Percentiles rank a stretch among this genome's conserved stretches.
Conservation (phyloP, 2,888 invertebrate species). For the Andrena fulva region DNA sequence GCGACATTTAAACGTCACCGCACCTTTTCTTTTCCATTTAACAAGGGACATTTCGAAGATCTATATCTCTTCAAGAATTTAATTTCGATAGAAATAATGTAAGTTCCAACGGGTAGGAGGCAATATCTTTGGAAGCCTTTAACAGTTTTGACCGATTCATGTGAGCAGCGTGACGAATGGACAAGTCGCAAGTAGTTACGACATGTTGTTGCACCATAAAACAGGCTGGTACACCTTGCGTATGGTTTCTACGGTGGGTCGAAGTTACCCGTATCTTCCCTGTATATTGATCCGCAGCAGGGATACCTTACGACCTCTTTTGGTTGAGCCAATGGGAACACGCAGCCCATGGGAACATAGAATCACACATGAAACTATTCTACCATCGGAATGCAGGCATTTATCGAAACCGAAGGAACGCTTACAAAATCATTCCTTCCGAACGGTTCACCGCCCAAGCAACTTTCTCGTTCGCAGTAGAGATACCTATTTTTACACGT, state of each 20-base stretch:
- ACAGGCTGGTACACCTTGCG: not conserved
- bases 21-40: not conserved
- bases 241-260: constrained; percentile 17
- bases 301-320: constrained; percentile 57
- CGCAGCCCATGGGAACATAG: constrained; percentile 34
- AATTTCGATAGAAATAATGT: not conserved
- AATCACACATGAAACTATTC: not conserved
- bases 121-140: not conserved
- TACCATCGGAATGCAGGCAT: not conserved
- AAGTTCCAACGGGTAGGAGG: not conserved
- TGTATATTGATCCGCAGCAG: constrained; percentile 45
- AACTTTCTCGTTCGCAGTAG: not conserved
- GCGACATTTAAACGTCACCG: constrained; percentile 9
- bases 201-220: constrained; percentile 18
- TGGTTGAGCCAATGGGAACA: constrained; percentile 45
- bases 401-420: not conserved
- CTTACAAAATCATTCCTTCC: not conserved
- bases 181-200: not conserved
- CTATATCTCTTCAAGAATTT: not conserved
- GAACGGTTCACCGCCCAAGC: not conserved
- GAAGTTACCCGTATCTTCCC: constrained; percentile 27
- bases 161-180: not conserved
- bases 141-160: not conserved
- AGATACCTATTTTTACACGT: constrained; percentile 40
- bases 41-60: not conserved